Conservation (phyloP, 2,888 invertebrate species). For the Hetaerina titia region DNA sequence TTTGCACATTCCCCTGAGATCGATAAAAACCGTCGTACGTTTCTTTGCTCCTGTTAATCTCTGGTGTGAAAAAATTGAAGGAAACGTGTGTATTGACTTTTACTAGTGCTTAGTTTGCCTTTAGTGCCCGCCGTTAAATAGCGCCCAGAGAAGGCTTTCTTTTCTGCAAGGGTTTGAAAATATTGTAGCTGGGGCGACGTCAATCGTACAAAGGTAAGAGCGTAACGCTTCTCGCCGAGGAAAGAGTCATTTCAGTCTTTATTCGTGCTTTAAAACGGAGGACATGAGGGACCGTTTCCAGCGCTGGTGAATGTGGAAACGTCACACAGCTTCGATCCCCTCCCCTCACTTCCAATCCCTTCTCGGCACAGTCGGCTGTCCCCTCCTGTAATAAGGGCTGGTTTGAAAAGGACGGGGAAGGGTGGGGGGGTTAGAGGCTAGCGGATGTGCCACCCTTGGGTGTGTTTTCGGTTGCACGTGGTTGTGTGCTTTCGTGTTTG, state of each 20-base stretch:
- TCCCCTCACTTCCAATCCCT: not conserved
- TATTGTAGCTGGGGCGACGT: not conserved
- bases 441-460: not conserved
- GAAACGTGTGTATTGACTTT: too few relatives aligned
- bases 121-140: not conserved
- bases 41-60: too few relatives aligned
- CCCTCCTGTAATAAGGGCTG: not conserved
- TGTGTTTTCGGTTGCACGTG: not conserved
- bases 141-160: not conserved
- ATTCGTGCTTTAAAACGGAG: not conserved
- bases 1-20: too few relatives aligned
- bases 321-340: not conserved
- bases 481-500: constrained; percentile 13
- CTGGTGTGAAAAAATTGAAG: too few relatives aligned
- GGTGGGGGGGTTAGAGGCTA: not conserved
- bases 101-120: too few relatives aligned
- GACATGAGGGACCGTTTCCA: not conserved
- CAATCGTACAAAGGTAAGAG: not conserved
- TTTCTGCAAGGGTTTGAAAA: not conserved
- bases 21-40: too few relatives aligned
- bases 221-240: not conserved
- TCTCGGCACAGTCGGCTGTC: not conserved
- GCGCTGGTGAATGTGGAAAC: not conserved
- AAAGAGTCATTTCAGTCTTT: not conserved
- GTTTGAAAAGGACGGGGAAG: not conserved